Conservation (phyloP, 2,797 vertebrate genomes). For the Chanos chanos region DNA sequence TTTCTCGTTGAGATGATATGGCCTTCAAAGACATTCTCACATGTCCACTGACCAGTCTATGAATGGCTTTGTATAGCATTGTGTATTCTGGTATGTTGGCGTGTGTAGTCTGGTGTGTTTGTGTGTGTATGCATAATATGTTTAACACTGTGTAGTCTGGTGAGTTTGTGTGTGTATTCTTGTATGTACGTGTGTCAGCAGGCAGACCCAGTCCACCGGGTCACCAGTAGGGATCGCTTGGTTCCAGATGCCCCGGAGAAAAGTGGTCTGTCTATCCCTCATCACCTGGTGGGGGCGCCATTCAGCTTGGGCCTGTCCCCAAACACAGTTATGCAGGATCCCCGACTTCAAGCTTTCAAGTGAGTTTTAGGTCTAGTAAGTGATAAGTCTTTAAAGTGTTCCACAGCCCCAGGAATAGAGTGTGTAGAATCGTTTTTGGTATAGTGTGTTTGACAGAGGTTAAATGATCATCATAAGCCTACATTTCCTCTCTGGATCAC, state of each 20-base stretch:
- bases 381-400: no score
- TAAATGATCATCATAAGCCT: no score
- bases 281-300: constrained; percentile 76
- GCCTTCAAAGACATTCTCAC: no score
- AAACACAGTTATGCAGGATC: constrained; percentile 84
- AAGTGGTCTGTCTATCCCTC: constrained; percentile 72
- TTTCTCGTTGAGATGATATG: no score
- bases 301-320: constrained; percentile 83
- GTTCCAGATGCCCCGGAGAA: constrained; percentile 82
- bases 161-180: neutral
- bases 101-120: no score
- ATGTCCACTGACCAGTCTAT: neutral
- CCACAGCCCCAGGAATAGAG: neutral
- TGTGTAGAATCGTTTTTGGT: no score
- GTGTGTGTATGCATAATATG: no score
- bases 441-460: no score
- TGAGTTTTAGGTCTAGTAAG: no score
- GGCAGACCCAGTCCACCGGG: constrained; percentile 73
- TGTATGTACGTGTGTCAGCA: constrained; percentile 31
- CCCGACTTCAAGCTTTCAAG: constrained; percentile 88
- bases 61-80: neutral
- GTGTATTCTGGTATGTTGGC: no score
- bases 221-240: constrained; percentile 73
- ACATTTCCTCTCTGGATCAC: no score
- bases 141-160: neutral